Conservation (phyloP, 2,797 vertebrate genomes). For the Peromyscus melanophrys region DNA sequence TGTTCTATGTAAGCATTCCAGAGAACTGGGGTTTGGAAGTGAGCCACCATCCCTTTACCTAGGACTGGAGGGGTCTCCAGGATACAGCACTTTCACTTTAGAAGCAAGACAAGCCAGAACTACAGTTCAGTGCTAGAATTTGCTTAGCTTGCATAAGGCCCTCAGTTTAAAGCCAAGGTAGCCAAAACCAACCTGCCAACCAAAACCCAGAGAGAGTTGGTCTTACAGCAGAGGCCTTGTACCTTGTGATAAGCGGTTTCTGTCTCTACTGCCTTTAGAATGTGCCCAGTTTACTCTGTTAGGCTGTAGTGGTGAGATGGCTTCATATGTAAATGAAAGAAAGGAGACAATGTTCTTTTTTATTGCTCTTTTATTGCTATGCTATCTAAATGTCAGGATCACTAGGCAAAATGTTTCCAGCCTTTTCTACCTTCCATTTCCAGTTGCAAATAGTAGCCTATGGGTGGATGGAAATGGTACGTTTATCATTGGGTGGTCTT, state of each 20-base stretch:
- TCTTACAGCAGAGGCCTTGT: not conserved
- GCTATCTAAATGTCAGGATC: conserved; percentile 51
- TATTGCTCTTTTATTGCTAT: conserved; percentile 77
- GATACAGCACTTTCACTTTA: not conserved
- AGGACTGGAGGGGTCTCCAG: not conserved
- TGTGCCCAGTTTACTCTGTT: not conserved
- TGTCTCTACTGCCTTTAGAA: not conserved
- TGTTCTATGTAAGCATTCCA: too few species aligned
- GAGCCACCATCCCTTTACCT: not conserved
- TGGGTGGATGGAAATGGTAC: not conserved
- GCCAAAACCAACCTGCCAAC: not conserved
- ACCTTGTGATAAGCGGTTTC: not conserved
- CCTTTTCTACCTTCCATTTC: conserved; percentile 50
- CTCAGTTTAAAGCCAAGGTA: not conserved
- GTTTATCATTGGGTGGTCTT: not conserved
- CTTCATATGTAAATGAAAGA: not conserved
- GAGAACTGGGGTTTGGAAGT: not conserved
- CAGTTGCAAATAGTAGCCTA: not conserved
- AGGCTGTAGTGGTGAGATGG: not conserved
- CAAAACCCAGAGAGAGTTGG: not conserved
- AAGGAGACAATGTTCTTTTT: not conserved
- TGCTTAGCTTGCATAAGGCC: not conserved
- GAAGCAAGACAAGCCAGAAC: not conserved
- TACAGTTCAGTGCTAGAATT: not conserved
- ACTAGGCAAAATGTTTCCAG: conserved; percentile 52